phyloP scores from a whole-genome alignment of 2,888 invertebrate species.

The Aelia acuminata region DNA sequence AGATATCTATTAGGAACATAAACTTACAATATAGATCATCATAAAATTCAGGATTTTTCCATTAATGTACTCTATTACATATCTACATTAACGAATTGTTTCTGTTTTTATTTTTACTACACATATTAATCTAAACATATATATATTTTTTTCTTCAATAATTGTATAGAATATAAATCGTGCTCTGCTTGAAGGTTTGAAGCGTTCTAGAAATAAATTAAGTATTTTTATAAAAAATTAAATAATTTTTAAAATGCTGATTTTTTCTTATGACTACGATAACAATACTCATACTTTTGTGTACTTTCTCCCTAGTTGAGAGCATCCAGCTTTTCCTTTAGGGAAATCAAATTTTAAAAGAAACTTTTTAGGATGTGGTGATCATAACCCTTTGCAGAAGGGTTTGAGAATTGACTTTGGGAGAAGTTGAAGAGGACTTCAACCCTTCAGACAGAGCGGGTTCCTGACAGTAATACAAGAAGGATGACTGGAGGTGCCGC shows the following conservation, averaged over 20 bases:
- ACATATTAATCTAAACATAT: slow-evolving; percentile 42
- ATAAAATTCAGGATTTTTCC: neutral
- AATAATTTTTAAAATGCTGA: neutral
- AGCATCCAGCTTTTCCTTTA: neutral
- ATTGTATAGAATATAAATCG: slow-evolving; percentile 42
- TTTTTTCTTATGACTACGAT: neutral
- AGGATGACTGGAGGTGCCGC: neutral
- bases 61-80: slow-evolving; percentile 34
- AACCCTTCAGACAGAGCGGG: slow-evolving; percentile 32
- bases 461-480: slow-evolving; percentile 23
- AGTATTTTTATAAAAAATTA: neutral
- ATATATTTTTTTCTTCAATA: slow-evolving; percentile 32
- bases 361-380: neutral
- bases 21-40: slow-evolving; percentile 47
- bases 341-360: neutral
- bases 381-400: neutral
- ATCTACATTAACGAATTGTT: slow-evolving; percentile 25
- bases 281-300: neutral
- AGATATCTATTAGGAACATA: slow-evolving; percentile 52
- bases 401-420: neutral
- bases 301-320: neutral
- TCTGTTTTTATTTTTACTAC: neutral
- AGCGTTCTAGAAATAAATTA: neutral
- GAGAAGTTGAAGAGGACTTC: neutral
- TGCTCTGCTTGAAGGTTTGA: slow-evolving; percentile 53